These are phyloP conservation scores for Chiloscyllium plagiosum DNA, from an alignment of 2,113 vertebrate genomes.

Conservation along the genomic window DNA sequence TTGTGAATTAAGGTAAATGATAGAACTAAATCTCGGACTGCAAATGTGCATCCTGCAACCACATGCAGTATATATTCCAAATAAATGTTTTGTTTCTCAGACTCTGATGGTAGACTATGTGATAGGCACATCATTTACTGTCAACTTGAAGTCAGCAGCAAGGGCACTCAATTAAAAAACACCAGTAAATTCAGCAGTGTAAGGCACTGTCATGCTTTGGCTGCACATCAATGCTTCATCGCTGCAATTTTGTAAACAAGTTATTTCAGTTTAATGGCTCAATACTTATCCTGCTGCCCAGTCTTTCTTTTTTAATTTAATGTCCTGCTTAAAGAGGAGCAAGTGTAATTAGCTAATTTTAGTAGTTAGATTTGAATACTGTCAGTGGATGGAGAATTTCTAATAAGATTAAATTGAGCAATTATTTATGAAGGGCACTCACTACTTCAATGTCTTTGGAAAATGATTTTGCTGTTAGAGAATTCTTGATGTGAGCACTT, in stretches of 20 bases:
- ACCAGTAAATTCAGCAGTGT: neutral
- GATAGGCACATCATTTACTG: neutral
- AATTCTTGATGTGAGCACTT: neutral
- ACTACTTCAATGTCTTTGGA: neutral
- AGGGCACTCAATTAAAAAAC: neutral
- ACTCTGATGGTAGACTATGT: neutral
- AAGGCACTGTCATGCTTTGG: neutral
- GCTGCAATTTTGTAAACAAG: neutral
- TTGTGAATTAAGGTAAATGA: neutral
- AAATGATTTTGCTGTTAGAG: neutral
- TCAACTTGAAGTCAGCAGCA: neutral
- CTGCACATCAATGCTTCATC: neutral
- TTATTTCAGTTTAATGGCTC: neutral
- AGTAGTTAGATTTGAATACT: neutral
- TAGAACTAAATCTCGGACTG: neutral
- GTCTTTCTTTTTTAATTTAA: neutral
- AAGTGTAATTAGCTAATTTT: neutral
- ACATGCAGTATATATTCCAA: neutral
- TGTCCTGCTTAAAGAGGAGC: neutral
- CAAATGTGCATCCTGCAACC: neutral
- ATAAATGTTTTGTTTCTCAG: neutral
- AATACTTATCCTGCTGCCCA: neutral
- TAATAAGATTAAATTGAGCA: neutral
- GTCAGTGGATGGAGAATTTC: neutral
- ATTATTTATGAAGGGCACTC: neutral